phyloP scores from a whole-genome alignment of 2,113 vertebrate species.

The Gavia stellata region DNA sequence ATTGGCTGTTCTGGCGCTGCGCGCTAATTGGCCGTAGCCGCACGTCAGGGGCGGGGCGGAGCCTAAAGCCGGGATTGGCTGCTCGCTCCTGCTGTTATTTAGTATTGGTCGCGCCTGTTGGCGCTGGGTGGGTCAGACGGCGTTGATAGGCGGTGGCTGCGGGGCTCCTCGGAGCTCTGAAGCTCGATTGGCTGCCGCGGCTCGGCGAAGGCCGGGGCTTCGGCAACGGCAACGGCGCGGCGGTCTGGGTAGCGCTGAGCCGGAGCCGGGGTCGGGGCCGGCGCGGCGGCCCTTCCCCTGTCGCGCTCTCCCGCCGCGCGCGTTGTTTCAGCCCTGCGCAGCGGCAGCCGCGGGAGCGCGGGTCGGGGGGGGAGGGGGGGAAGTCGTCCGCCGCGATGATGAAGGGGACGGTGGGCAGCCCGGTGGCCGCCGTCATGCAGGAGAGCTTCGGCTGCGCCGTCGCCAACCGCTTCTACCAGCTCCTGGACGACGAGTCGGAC shows the following conservation, averaged over 20 bases:
- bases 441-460: slow-evolving; percentile 81
- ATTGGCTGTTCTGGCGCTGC: accelerated
- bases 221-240: not conserved
- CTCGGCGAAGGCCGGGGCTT: not conserved
- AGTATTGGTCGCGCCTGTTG: not conserved
- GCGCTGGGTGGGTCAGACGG: not conserved
- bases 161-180: not conserved
- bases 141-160: not conserved
- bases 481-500: slow-evolving; percentile 86
- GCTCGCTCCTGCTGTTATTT: not conserved
- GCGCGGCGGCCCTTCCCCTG: not conserved
- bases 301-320: not conserved
- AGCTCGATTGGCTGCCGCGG: not conserved
- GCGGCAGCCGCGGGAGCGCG: not conserved
- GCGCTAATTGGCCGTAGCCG: not conserved
- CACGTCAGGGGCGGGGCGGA: not conserved
- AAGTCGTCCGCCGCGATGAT: not conserved
- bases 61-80: not conserved
- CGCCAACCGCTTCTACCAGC: slow-evolving; percentile 85
- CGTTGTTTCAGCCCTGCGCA: not conserved
- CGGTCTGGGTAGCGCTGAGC: not conserved
- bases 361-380: too few relatives aligned
- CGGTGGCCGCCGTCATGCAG: slow-evolving; percentile 62
- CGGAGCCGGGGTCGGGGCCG: not conserved
- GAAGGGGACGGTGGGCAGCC: slow-evolving; percentile 64